Percentiles rank a stretch among this genome's conserved stretches.
Evolutionary conservation across 2,113 vertebrate genomes (phyloP).

Genomic region (Orcinus orca): DNA sequence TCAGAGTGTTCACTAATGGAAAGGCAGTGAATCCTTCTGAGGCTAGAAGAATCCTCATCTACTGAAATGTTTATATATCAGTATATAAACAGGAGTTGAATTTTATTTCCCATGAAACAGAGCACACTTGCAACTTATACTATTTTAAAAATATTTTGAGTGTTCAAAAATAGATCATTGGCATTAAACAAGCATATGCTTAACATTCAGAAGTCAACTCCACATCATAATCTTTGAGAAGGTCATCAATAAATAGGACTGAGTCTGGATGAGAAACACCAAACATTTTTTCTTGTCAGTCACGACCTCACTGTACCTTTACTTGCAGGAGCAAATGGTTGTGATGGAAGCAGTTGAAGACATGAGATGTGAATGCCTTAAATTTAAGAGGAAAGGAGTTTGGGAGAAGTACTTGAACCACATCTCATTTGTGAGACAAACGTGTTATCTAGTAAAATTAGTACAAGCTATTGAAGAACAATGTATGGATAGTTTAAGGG

Average conservation of each 20-base stretch:
- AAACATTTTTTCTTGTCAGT: not conserved
- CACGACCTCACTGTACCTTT: not conserved
- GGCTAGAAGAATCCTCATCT: not conserved
- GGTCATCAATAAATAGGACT: not conserved
- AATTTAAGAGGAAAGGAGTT: not conserved
- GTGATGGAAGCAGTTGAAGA: not conserved
- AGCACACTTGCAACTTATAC: not conserved
- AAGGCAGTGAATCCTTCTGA: not conserved
- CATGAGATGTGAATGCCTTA: not conserved
- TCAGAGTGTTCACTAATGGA: not conserved
- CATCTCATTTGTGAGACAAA: not conserved
- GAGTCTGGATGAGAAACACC: not conserved
- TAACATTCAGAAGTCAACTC: not conserved
- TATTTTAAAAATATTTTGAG: not conserved
- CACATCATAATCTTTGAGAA: not conserved
- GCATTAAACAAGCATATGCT: not conserved
- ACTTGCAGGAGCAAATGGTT: not conserved
- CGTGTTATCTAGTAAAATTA: not conserved
- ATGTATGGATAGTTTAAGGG: not conserved
- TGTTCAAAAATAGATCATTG: not conserved
- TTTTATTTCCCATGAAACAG: not conserved
- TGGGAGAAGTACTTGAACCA: not conserved
- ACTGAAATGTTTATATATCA: not conserved
- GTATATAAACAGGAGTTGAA: not conserved
- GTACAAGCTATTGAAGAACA: not conserved